Base-by-base conservation (phyloP, 92 coral and sea anemone genomes). In the Umimayanthus chanpuru region DNA sequence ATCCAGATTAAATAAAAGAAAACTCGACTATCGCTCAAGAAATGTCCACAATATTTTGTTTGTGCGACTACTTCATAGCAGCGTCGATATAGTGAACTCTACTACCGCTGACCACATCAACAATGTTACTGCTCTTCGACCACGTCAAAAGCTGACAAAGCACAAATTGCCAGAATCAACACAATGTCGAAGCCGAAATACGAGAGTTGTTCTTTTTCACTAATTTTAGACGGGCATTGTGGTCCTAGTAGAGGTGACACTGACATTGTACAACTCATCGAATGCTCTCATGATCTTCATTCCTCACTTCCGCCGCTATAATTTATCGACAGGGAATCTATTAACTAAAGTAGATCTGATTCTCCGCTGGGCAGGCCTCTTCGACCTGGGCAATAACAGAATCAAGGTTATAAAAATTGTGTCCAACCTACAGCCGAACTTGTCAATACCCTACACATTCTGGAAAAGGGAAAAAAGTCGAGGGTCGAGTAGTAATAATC, bases 31-130 rank as follows among this genome's bases (percentile, higher is more conserved):
- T 61, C 68, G 68, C 68, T 61, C 76, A 71, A 71, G 76, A 71
- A 71, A 71, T 71, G 78, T 5, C 78, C 78, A 73, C 78, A 26
- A 73, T 73, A 73, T 73, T 73, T 73, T 73, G 78, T 73, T 73
- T 73, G 78, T 16, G 78, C 40, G 78, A 73, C 40, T 73, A 73
- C 78, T 73, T 73, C 78, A 73, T 73, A 73, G 78, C 78, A 73
- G 47, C 78, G 41, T 73, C 78, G 78, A 73, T 30, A 73, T 73
- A 73, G 47, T 73, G 78, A 73, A 73, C 76, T 71, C 76, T 71
- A 28, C 78, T 71, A 71, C 76, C 76, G 76, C 76, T 71, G 76
- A 26, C 76, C 77, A 30, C 77, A 73, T 73, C 77, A 73, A 73
- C 77, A 73, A 26, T 73, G 77, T 73, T 71, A 73, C 77, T 6